These are phyloP conservation scores for Ctenoplectra terminalis DNA, from an alignment of 1,140 invertebrate genomes.

Conservation along the genomic window DNA sequence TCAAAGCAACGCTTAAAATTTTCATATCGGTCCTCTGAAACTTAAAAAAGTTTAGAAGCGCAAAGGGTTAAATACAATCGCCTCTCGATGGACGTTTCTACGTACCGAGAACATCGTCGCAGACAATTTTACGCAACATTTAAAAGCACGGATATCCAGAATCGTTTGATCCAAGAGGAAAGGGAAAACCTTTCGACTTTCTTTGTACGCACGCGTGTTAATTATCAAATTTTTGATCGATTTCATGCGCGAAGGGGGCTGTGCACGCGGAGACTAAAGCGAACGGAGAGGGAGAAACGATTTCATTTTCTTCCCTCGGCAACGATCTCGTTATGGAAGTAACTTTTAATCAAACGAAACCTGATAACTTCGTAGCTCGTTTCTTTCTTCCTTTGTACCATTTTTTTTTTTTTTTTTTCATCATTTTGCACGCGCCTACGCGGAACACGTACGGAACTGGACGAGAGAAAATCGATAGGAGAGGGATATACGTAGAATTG, in stretches of 20 bases:
- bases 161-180: background rate
- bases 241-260: background rate
- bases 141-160: too few species aligned
- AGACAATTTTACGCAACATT: background rate
- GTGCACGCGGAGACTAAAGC: too few species aligned
- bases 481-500: too few species aligned
- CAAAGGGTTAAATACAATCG: too few species aligned
- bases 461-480: too few species aligned
- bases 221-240: background rate
- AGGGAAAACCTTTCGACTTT: too few species aligned
- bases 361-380: background rate
- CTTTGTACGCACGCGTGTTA: too few species aligned
- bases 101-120: background rate
- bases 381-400: background rate
- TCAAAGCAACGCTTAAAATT: too few species aligned
- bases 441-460: too few species aligned
- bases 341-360: constrained; percentile 53
- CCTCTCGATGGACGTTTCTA: too few species aligned
- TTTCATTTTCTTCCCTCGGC: background rate
- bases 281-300: background rate
- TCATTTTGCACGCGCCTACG: background rate
- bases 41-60: too few species aligned
- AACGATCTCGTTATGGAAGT: background rate
- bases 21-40: too few species aligned
- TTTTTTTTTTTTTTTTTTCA: background rate